phyloP scores from a whole-genome alignment of 2,888 invertebrate genomes.

The Isotomurus palustris region DNA sequence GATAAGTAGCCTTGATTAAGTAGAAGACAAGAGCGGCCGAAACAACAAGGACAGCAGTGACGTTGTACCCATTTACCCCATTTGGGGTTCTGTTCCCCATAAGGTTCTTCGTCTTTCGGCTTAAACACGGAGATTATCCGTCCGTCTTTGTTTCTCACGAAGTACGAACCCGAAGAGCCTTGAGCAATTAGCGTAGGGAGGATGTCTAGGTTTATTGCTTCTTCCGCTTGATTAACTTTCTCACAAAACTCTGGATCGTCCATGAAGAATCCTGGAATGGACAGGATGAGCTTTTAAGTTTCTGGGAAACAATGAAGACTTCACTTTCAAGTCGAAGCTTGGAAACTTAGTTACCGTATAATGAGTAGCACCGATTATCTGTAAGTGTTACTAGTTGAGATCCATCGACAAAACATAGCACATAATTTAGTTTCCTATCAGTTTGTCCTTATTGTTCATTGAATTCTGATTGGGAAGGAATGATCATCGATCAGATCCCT shows the following conservation, averaged over 20 bases:
- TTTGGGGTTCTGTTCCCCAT: slow-evolving; percentile 95
- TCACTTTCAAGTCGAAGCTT: not conserved
- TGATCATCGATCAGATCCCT: no score
- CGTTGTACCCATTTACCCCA: slow-evolving; percentile 99
- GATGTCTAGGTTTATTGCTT: slow-evolving; percentile 89
- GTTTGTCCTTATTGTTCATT: no score
- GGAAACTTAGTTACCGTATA: no score
- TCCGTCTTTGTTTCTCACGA: slow-evolving; percentile 88
- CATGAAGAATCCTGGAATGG: no score
- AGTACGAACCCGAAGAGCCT: slow-evolving; percentile 98
- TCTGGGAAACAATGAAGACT: no score
- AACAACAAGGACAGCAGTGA: slow-evolving; percentile 95
- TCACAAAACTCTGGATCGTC: slow-evolving; percentile 90
- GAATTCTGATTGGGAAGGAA: no score
- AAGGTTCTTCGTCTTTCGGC: slow-evolving; percentile 99
- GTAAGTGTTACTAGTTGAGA: no score
- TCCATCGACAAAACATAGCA: no score
- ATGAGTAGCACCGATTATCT: no score
- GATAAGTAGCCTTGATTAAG: slow-evolving; percentile 99
- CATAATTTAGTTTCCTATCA: no score
- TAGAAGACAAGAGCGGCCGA: slow-evolving; percentile 94
- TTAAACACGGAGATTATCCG: slow-evolving; percentile 96
- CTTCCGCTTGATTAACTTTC: slow-evolving; percentile 80
- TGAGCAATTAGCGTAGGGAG: slow-evolving; percentile 96
- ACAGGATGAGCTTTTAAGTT: no score